Evolutionary conservation across 1,140 invertebrate genomes (phyloP), one percentile per base, ranked within the genome.

Genomic region (Prorops nasuta): DNA sequence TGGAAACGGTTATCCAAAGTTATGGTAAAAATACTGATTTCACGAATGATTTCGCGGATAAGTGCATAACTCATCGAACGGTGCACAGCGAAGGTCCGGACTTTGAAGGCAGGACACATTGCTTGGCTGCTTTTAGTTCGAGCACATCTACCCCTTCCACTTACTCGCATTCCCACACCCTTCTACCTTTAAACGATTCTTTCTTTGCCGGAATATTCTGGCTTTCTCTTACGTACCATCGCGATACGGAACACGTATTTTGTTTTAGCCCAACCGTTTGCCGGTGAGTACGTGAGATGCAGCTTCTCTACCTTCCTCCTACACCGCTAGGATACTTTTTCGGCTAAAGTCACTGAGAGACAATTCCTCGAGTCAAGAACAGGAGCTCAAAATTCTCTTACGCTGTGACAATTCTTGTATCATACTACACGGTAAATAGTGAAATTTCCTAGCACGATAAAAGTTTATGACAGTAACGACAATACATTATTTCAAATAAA

Each of bases 11-110:
- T n/a, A n/a, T n/a, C n/a, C n/a, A n/a, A n/a, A n/a, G n/a, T n/a
- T n/a, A n/a, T n/a, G n/a, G n/a, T n/a, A n/a, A n/a, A n/a, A n/a
- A n/a, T n/a, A n/a, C n/a, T n/a, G n/a, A n/a, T n/a, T 63, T 62
- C 49, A 56, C 60, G 56, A 58, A 63, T 56, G 52, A 63, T 62
- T 63, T 63, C 48, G 47, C 39, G 37, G 45, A 43, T 60, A n/a
- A 41, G 56, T 55, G 51, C 44, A 28, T 53, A 22, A 28, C 48
- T 37, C 9, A n/a, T n/a, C 28, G 31, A 44, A 49, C 35, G 51
- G 56, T 55, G 46, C 19, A 10, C 34, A 24, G 53, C 40, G 47
- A 61, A 56, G 34, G 42, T 44, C 39, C 28, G 34, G 19, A n/a
- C n/a, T n/a, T n/a, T n/a, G n/a, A n/a, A n/a, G n/a, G n/a, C n/a